phyloP scores from a whole-genome alignment of 2,888 invertebrate genomes.

The Dioctria linearis region DNA sequence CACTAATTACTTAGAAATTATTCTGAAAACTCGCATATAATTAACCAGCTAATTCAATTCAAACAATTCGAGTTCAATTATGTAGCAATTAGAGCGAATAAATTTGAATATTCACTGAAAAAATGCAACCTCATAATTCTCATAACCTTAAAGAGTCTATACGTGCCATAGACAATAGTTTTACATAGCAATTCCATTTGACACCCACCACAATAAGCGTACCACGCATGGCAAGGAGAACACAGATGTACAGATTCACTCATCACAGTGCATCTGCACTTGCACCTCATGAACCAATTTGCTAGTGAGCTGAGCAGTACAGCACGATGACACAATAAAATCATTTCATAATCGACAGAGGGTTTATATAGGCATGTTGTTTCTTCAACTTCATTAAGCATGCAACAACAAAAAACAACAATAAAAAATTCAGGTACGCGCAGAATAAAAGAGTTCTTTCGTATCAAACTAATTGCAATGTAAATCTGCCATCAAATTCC shows the following conservation, averaged over 20 bases:
- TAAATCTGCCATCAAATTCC: constrained; percentile 54
- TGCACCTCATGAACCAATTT: constrained; percentile 53
- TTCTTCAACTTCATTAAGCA: constrained; percentile 42
- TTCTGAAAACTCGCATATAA: too few relatives aligned
- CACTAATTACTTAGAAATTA: too few relatives aligned
- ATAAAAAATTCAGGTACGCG: constrained; percentile 8
- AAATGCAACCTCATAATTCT: background rate
- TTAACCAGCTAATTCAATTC: too few relatives aligned
- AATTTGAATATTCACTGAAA: too few relatives aligned
- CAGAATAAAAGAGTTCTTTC: constrained; percentile 3
- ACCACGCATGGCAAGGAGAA: constrained; percentile 23
- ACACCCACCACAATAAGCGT: background rate
- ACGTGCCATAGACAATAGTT: background rate
- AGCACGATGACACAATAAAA: constrained; percentile 49
- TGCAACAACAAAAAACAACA: constrained; percentile 1
- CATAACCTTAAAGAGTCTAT: background rate
- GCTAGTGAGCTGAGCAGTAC: constrained; percentile 17
- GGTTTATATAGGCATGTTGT: background rate
- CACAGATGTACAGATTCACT: constrained; percentile 15
- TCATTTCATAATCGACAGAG: constrained; percentile 42
- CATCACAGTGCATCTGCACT: constrained; percentile 16
- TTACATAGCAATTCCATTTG: constrained; percentile 8
- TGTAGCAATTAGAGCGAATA: too few relatives aligned
- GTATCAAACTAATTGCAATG: constrained; percentile 52
- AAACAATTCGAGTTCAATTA: too few relatives aligned